A percentile compares a stretch with the other conserved stretches of the same genome.
These are phyloP conservation scores for Diceros bicornis DNA, from an alignment of 2,797 vertebrate species.

Conservation along the genomic window DNA sequence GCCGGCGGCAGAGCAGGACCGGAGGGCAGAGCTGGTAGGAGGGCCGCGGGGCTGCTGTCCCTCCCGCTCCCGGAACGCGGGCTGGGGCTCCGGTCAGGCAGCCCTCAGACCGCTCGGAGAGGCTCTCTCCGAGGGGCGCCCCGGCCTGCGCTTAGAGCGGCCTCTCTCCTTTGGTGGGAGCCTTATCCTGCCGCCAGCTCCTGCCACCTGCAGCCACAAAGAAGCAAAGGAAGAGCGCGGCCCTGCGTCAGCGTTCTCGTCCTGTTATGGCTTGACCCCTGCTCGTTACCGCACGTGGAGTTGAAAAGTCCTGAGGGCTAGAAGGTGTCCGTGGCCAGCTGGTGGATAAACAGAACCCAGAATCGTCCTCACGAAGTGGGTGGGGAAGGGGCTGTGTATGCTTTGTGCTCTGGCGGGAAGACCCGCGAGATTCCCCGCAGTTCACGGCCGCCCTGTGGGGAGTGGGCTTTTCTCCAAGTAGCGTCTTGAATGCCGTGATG, in stretches of 20 bases:
- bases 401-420: neutral
- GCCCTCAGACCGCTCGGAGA: no score
- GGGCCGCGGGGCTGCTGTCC: neutral
- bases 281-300: accelerated
- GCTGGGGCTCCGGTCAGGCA: neutral
- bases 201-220: neutral
- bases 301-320: no score
- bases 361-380: neutral
- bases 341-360: neutral
- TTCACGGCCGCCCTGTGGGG: neutral
- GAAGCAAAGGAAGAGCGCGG: neutral
- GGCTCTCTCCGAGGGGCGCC: accelerated
- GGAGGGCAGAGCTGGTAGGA: neutral
- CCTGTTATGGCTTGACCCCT: neutral
- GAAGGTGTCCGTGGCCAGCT: neutral
- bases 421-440: neutral
- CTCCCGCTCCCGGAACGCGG: neutral
- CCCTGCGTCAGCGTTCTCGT: accelerated
- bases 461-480: neutral
- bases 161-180: neutral
- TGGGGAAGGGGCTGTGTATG: neutral
- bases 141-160: neutral
- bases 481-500: neutral
- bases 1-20: neutral
- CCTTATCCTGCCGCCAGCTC: neutral